Percentiles rank a stretch among this genome's conserved stretches.
Evolutionary conservation across 2,113 vertebrate species (phyloP).

Genomic region (Drymodes brunneopygia): DNA sequence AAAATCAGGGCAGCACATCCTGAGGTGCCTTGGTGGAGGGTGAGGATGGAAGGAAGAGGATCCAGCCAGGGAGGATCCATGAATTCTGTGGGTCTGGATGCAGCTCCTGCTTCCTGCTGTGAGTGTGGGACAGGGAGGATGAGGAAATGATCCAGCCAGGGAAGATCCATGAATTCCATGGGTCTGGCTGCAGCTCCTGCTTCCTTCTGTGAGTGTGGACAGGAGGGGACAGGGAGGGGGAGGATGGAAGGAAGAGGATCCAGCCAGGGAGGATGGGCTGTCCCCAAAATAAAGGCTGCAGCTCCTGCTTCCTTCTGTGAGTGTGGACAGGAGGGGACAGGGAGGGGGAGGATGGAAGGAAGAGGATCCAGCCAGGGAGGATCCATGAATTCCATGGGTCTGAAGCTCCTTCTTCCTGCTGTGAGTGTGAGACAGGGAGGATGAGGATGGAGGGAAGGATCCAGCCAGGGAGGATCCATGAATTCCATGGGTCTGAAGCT

Average conservation of each 20-base stretch:
- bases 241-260: background rate
- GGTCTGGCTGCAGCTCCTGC: fast-evolving
- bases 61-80: background rate
- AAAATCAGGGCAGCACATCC: background rate
- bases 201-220: background rate
- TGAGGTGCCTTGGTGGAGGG: background rate
- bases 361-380: background rate
- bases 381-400: too few relatives aligned
- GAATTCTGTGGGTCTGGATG: fast-evolving
- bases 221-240: background rate
- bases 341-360: background rate
- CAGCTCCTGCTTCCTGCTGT: fast-evolving
- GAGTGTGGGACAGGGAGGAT: background rate
- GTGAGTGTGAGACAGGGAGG: background rate
- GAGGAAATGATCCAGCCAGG: background rate
- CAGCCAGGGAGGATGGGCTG: background rate
- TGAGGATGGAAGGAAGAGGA: background rate
- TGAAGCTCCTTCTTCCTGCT: background rate
- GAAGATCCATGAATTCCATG: fast-evolving
- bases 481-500: fast-evolving
- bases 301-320: background rate
- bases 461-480: background rate
- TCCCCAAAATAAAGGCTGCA: too few relatives aligned
- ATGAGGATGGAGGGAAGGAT: background rate
- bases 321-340: background rate